Evolutionary conservation across 2,113 vertebrate genomes (phyloP).

Genomic region (Tragelaphus scriptus): DNA sequence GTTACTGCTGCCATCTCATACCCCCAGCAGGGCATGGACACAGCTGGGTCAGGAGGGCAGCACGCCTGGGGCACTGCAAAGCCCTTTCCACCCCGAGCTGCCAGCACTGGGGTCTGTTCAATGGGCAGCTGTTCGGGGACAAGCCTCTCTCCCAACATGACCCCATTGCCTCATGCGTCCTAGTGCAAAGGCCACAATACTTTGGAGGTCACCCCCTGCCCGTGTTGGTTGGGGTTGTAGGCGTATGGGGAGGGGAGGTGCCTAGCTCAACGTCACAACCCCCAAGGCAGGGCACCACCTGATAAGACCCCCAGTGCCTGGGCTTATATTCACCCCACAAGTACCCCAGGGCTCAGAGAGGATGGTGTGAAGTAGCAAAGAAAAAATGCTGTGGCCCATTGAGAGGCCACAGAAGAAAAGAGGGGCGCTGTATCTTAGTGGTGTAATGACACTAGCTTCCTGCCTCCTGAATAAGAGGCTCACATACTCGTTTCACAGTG

Average conservation of each 20-base stretch:
- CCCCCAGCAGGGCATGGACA: neutral
- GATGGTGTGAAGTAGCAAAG: neutral
- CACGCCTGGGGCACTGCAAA: rapidly evolving
- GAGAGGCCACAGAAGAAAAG: neutral
- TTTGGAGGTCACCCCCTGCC: neutral
- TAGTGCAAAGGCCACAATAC: neutral
- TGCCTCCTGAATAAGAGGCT: neutral
- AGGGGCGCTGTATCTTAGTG: neutral
- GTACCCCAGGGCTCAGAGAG: neutral
- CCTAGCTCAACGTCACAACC: rapidly evolving
- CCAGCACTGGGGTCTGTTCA: neutral
- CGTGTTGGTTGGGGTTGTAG: slow-evolving; percentile 29
- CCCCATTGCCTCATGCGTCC: neutral
- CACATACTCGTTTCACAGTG: neutral
- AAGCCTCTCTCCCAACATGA: neutral
- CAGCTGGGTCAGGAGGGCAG: neutral
- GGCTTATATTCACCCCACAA: rapidly evolving
- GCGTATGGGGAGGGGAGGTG: neutral
- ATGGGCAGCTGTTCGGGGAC: rapidly evolving
- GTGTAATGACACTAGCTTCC: neutral
- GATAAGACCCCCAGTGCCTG: neutral
- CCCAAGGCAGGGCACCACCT: no score
- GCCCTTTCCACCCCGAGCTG: neutral
- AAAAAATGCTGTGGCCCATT: neutral
- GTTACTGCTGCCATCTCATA: neutral